Percentiles rank a stretch among this genome's conserved stretches.
phyloP scores from a whole-genome alignment of 2,113 vertebrate species.

The Mellivora capensis region DNA sequence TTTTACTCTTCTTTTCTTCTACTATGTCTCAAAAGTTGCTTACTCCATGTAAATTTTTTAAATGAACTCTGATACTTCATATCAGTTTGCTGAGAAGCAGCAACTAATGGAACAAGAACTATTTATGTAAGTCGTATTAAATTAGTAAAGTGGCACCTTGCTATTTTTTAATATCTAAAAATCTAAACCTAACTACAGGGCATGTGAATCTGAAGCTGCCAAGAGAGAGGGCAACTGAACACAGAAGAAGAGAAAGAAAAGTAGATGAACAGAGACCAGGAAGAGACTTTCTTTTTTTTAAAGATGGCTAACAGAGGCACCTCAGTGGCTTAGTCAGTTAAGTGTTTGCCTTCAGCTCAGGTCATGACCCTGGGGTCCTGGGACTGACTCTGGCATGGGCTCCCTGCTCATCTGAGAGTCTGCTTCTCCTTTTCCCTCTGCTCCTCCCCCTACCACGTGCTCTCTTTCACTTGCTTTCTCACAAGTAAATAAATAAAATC shows the following conservation, averaged over 20 bases:
- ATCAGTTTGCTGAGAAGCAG: neutral
- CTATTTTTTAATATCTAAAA: neutral
- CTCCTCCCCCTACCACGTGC: no score
- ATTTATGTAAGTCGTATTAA: neutral
- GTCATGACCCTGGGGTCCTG: no score
- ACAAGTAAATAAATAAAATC: no score
- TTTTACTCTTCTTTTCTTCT: neutral
- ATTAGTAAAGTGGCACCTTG: neutral
- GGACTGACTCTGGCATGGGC: no score
- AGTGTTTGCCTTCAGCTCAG: no score
- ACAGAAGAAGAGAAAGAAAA: neutral
- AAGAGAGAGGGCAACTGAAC: neutral
- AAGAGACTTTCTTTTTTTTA: neutral
- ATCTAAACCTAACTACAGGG: neutral
- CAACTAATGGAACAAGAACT: neutral
- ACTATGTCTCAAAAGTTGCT: neutral
- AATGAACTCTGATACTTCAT: neutral
- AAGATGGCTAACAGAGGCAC: neutral
- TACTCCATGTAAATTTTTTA: neutral
- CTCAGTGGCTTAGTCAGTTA: no score
- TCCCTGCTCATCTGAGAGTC: no score
- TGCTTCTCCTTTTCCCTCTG: neutral
- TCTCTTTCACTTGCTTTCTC: no score
- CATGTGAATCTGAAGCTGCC: neutral
- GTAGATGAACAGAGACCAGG: neutral